Conservation (phyloP, 1,140 invertebrate genomes). For the Radopholus similis region DNA sequence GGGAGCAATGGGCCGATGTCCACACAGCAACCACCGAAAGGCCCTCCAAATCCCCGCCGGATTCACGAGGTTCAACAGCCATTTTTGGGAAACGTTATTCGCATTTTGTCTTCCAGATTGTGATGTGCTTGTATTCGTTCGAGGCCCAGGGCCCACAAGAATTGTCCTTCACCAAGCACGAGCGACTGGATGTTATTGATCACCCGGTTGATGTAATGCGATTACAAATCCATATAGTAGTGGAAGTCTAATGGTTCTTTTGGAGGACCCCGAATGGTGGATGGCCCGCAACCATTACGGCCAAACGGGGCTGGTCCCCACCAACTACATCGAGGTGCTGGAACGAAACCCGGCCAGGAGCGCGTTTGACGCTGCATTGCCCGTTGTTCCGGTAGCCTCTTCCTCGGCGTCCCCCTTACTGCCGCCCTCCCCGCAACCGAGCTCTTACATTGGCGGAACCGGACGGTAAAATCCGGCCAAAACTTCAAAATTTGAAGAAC, state of each 20-base stretch:
- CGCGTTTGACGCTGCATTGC: background rate
- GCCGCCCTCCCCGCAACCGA: slow-evolving; percentile 7
- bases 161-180: slow-evolving; percentile 85
- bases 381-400: background rate
- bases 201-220: slow-evolving; percentile 62
- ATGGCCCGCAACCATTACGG: slow-evolving; percentile 85
- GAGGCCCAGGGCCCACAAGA: slow-evolving; percentile 92
- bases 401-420: slow-evolving; percentile 2
- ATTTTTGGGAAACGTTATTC: slow-evolving; percentile 19
- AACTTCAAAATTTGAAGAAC: slow-evolving; percentile 24
- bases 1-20: background rate
- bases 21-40: slow-evolving; percentile 8
- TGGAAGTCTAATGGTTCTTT: slow-evolving; percentile 68
- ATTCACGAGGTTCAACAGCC: slow-evolving; percentile 32
- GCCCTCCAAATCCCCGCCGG: slow-evolving; percentile 8
- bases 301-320: slow-evolving; percentile 63
- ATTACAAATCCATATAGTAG: slow-evolving; percentile 77
- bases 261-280: slow-evolving; percentile 96
- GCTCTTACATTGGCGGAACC: background rate
- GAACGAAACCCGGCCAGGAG: slow-evolving; percentile 5
- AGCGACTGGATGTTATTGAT: slow-evolving; percentile 39
- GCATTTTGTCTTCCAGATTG: slow-evolving; percentile 76
- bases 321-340: slow-evolving; percentile 11
- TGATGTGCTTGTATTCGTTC: slow-evolving; percentile 87
- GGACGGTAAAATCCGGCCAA: background rate